phyloP scores from a whole-genome alignment of 2,113 vertebrate species.

The Pipra filicauda region DNA sequence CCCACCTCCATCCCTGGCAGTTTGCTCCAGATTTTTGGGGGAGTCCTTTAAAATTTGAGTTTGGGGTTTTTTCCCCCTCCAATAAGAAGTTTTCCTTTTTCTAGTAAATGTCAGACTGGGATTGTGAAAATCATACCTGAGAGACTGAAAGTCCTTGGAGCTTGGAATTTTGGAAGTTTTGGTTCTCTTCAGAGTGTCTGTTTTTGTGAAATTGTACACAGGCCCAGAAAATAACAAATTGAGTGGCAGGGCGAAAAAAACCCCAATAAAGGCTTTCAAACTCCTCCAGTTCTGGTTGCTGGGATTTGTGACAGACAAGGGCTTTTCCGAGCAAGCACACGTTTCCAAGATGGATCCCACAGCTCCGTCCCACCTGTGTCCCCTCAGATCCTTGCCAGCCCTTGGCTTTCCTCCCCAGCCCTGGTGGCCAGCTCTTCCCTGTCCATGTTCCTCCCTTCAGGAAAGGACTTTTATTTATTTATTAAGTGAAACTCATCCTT shows the following conservation, averaged over 20 bases:
- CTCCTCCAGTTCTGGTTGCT: neutral
- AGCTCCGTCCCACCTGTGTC: neutral
- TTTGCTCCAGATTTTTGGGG: neutral
- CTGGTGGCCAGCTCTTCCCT: neutral
- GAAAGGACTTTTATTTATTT: neutral
- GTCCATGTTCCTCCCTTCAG: neutral
- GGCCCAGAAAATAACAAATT: neutral
- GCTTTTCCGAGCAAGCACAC: neutral
- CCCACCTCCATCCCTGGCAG: neutral
- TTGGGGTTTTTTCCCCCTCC: neutral
- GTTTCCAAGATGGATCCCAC: neutral
- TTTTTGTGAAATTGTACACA: neutral
- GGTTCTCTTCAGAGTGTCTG: neutral
- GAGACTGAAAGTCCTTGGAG: neutral
- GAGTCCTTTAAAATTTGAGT: neutral
- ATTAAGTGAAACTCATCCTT: neutral
- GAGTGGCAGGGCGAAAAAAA: neutral
- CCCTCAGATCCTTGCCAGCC: neutral
- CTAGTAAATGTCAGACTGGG: neutral
- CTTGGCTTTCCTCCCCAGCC: neutral
- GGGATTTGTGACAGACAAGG: neutral
- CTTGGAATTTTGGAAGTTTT: neutral
- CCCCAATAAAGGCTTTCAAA: neutral
- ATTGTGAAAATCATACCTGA: neutral
- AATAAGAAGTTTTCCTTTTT: neutral